Evolutionary conservation across 2,888 invertebrate genomes (phyloP).

Genomic region (Isotomurus palustris): DNA sequence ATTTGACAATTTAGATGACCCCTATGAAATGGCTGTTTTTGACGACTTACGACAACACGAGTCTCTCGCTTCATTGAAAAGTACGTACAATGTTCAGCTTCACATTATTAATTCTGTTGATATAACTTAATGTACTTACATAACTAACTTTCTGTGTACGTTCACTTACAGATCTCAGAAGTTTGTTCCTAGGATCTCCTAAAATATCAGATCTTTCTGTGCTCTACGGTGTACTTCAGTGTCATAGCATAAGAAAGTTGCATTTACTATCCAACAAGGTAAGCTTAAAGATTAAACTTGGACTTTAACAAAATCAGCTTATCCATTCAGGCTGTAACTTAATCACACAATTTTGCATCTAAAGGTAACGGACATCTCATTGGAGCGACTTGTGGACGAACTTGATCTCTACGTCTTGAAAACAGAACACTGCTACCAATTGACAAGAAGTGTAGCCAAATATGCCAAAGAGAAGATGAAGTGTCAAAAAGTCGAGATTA

Average conservation of each 20-base stretch:
- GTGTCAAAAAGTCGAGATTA: constrained; percentile 19
- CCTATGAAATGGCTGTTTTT: constrained; percentile 8
- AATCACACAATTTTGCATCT: too few species aligned
- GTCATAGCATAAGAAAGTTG: constrained; percentile 25
- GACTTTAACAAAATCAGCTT: neutral
- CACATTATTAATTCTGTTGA: too few species aligned
- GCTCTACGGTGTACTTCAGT: constrained; percentile 30
- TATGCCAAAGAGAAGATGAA: constrained; percentile 17
- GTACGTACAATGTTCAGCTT: constrained; percentile 15
- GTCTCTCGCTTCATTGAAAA: constrained; percentile 25
- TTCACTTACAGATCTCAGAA: constrained; percentile 26
- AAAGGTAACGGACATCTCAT: constrained; percentile 30
- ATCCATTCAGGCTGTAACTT: neutral
- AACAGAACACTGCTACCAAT: constrained; percentile 29
- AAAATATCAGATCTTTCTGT: constrained; percentile 32
- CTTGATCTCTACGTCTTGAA: constrained; percentile 36
- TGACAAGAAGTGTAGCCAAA: constrained; percentile 10
- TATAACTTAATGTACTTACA: too few species aligned
- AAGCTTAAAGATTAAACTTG: neutral
- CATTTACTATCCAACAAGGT: constrained; percentile 28
- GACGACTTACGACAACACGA: constrained; percentile 16
- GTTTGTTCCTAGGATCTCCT: constrained; percentile 33
- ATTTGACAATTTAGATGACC: constrained; percentile 17
- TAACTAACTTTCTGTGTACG: too few species aligned
- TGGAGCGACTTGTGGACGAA: constrained; percentile 20